Base-by-base conservation (phyloP, 2,888 invertebrate species). In the Brachypalpus laphriformis region DNA sequence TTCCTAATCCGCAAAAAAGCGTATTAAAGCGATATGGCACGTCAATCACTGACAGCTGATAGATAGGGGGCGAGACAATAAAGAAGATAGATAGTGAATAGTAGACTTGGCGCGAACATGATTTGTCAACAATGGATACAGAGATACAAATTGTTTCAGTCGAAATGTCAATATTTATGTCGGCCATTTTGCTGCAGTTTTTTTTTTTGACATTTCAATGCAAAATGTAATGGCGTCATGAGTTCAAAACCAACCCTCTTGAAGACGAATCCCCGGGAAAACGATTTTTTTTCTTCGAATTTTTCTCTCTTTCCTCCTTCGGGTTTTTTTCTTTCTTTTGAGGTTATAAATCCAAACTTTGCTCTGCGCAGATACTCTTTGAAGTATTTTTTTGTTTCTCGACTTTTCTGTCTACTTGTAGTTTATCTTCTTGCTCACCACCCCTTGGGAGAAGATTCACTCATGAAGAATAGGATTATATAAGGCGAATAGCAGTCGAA, bases 1-100 rank as follows among this genome's bases (percentile, higher is more conserved):
- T 59, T 51, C 40, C 54, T 75, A 25, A 75, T 78, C 74, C 72
- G 54, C 57, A 59, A 51, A 59, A 71, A 59, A 71, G 22, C 56
- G 45, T 54, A 45, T 22, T 40, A 61, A 65, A 66, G 11, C 63
- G 37, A 65, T 51, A 74, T 51, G 63, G 74, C 85, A 71, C 59
- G 85, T 85, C 85, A 80, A 59, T 81, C 75, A 71, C 45, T 75
- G 83, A 78, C 83, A 78, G 80, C 75, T 74, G 78, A 80, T 75
- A 31, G 45, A 6, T n/a, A 4, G 31, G 56, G 57, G 14, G 54
- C n/a, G 25, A 61, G 45, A 51, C 61, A 34, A 56, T 56, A 34
- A 37, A 18, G 45, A 18, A 20, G 5, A 54, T 14, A 11, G 40
- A 40, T 34, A 37, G 61, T 54, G n/a, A n/a, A n/a, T n/a, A n/a